Percentiles rank a stretch among this genome's conserved stretches.
These are phyloP conservation scores for Dinomys branickii DNA, from an alignment of 2,113 vertebrate species.

Conservation along the genomic window DNA sequence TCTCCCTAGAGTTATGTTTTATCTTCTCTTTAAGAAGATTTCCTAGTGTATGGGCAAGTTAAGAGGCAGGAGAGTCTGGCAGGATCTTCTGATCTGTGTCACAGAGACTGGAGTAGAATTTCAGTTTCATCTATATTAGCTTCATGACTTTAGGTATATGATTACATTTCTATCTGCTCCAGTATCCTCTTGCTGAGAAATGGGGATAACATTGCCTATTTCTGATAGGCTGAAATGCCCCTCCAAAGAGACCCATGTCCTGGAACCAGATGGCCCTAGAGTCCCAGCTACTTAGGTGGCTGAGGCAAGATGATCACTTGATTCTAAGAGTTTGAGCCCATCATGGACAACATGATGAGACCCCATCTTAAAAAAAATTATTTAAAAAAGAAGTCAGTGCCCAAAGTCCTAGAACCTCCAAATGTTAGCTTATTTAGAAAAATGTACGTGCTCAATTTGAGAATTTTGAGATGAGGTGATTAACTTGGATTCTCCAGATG, in stretches of 20 bases:
- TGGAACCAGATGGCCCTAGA: not conserved
- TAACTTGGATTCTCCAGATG: not conserved
- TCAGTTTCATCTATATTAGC: not conserved
- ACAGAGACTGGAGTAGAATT: not conserved
- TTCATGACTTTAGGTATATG: not conserved
- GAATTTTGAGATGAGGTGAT: not conserved
- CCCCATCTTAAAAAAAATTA: not conserved
- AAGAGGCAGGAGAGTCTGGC: not conserved
- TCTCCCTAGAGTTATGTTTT: not conserved
- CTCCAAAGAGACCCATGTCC: not conserved
- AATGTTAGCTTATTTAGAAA: not conserved
- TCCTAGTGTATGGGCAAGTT: not conserved
- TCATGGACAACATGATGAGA: not conserved
- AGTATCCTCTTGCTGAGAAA: conserved; percentile 45
- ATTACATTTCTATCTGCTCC: not conserved
- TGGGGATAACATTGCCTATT: not conserved
- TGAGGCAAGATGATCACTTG: not conserved
- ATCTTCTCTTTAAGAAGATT: conserved; percentile 11
- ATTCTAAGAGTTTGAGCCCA: not conserved
- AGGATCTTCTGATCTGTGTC: not conserved
- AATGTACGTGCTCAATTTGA: not conserved
- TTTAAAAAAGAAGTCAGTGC: not conserved
- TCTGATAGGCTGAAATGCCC: not conserved
- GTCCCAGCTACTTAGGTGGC: not conserved
- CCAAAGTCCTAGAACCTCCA: not conserved